Base-by-base conservation (phyloP, 2,888 invertebrate genomes). In the Leptopterna dolabrata region DNA sequence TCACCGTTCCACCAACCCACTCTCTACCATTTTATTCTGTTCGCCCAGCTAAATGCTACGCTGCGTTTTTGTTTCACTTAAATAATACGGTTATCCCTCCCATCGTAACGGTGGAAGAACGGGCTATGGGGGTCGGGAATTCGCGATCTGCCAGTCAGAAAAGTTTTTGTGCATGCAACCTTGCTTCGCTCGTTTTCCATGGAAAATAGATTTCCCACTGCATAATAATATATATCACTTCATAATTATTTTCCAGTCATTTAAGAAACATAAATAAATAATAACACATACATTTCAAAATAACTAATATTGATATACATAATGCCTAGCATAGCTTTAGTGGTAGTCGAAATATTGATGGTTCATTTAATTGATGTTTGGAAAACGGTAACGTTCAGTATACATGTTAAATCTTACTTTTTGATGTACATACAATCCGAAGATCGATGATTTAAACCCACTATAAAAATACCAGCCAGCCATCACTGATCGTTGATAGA, bases 21-120 rank as follows among this genome's bases (percentile, higher is more conserved):
- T 11, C 19, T 9, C 63, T 7, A 11, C 63, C 24, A 63, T 63
- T 63, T 63, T 24, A 63, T 63, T 63, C 63, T 63, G 63, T 63
- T 63, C 63, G 24, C 19, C 63, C 24, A 9, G 63, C 24, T 63
- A 63, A 63, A 63, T 63, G 63, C 63, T 63, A 24, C 63, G 19
- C 63, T 24, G 63, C 63, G 63, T 63, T 63, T 51, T 63, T 63
- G 63, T 63, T 63, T 63, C 63, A 63, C 63, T 63, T 63, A 63
- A 63, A 63, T 63, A 63, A 63, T 63, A 63, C 63, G 63, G 63
- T 63, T 63, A 63, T 63, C 63, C 63, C 27, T 6, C 0, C 63
- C 24, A 63, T 63, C 27, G 63, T 63, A 63, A 63, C 63, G 63
- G 19, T 24, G 24, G 63, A 4, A 63, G 24, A 24, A 63, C 24